phyloP scores from a whole-genome alignment of 2,888 invertebrate species.

The Mesopsocus fuscifrons region DNA sequence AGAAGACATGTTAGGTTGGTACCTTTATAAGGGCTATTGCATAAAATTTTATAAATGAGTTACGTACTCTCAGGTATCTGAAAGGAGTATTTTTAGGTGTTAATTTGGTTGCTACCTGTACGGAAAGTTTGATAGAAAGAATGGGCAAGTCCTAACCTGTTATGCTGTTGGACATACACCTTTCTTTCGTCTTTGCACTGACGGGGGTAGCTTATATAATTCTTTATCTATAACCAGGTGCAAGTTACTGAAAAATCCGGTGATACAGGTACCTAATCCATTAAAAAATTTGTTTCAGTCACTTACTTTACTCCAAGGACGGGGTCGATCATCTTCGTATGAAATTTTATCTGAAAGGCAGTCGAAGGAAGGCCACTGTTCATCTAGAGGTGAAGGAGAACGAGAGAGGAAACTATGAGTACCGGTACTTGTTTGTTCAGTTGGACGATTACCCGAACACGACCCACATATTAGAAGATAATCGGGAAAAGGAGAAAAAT shows the following conservation, averaged over 20 bases:
- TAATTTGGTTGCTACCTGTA: no score
- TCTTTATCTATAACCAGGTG: no score
- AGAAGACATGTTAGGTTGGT: slow-evolving; percentile 54
- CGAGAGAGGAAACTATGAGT: slow-evolving; percentile 53
- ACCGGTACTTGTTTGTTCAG: slow-evolving; percentile 66
- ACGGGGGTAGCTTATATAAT: no score
- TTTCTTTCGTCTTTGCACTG: no score
- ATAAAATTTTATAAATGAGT: no score
- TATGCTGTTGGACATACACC: no score
- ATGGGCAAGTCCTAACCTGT: no score
- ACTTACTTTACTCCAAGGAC: slow-evolving; percentile 51
- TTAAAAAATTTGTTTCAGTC: slow-evolving; percentile 36
- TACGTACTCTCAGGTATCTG: no score
- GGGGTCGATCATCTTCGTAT: slow-evolving; percentile 67
- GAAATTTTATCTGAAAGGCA: slow-evolving; percentile 78
- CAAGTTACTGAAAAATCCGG: no score
- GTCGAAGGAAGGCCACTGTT: slow-evolving; percentile 61
- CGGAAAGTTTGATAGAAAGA: no score
- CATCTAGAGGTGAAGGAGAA: slow-evolving; percentile 74
- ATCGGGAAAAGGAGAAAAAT: slow-evolving; percentile 21
- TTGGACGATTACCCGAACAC: slow-evolving; percentile 56
- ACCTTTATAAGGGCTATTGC: no score
- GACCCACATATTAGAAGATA: slow-evolving; percentile 62
- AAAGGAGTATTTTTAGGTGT: background rate
- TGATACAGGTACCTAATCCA: no score